Evolutionary conservation across 2,797 vertebrate genomes (phyloP).

Genomic region (Falco naumanni): DNA sequence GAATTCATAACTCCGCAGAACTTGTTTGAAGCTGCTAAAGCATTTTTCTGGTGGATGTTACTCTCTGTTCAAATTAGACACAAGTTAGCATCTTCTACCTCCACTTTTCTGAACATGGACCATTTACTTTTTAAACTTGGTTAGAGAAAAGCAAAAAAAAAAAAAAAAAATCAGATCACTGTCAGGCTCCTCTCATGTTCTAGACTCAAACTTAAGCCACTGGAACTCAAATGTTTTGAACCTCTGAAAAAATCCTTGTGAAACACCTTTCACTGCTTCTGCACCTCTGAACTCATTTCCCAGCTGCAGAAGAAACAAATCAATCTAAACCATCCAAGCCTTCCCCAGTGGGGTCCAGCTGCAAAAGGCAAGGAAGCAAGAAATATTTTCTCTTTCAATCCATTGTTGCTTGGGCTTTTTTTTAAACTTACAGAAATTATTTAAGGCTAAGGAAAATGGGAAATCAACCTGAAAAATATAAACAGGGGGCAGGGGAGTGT

Average conservation of each 20-base stretch:
- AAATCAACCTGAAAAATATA: neutral
- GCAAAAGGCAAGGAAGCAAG: neutral
- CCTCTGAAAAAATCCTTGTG: neutral
- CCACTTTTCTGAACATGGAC: neutral
- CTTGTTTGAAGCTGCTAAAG: slow-evolving; percentile 30
- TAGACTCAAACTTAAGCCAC: neutral
- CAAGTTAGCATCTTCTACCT: neutral
- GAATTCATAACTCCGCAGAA: neutral
- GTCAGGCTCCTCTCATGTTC: neutral
- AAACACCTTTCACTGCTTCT: neutral
- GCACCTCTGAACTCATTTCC: neutral
- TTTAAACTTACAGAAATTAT: neutral
- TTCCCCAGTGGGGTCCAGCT: neutral
- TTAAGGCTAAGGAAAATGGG: neutral
- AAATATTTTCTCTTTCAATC: neutral
- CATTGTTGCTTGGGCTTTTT: neutral
- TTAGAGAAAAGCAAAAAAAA: neutral
- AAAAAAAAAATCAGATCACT: neutral
- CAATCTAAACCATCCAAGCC: neutral
- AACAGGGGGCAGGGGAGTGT: neutral
- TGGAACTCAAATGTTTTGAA: neutral
- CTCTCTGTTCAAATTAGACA: slow-evolving; percentile 39
- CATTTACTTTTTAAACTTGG: neutral
- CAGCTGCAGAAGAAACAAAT: neutral
- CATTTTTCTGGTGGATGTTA: slow-evolving; percentile 19